Evolutionary conservation across 2,888 invertebrate species (phyloP), one percentile per base, ranked within the genome.

Genomic region (Kuschelorhynchus macadamiae): DNA sequence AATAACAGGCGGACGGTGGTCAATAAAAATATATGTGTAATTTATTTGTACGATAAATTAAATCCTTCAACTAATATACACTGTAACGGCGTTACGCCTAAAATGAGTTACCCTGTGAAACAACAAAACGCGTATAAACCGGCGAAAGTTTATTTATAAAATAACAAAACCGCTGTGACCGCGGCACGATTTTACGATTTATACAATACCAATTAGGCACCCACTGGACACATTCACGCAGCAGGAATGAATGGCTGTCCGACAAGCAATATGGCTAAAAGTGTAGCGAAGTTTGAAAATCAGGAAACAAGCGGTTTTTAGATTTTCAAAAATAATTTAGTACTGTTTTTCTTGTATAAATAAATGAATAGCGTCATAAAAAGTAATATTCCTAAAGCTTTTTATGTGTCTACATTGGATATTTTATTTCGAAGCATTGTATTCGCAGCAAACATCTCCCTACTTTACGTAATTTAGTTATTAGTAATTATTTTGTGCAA

Each of bases 121-220:
- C 59, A 49, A 66, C 63, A 72, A 44, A 63, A 59, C 49, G 52
- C 65, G 57, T 41, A 41, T 49, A 53, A 41, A 55, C 50, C 55
- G 70, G 67, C 70, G 70, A 73, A 72, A 74, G 74, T 76, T 73
- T 76, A 74, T 76, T 75, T 76, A 75, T 75, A 76, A 76, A 75
- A 76, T 75, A 74, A 71, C 75, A 70, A 73, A 74, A 72, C 73
- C 72, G 50, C 71, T 67, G 46, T 16, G 71, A 74, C 72, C 69
- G 63, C 71, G 65, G 64, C 69, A 72, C 74, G 70, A 71, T 73
- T 75, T 74, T 73, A 76, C 77, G 76, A 77, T 77, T 78, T 76
- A 78, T 76, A 77, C 77, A 75, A 75, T 76, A 75, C 71, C 76
- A 77, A 77, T 78, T 78, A 77, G 76, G 76, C 75, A 77, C 74